These are phyloP conservation scores for Ellobium chinense DNA, from an alignment of 2,888 invertebrate species.

Conservation along the genomic window DNA sequence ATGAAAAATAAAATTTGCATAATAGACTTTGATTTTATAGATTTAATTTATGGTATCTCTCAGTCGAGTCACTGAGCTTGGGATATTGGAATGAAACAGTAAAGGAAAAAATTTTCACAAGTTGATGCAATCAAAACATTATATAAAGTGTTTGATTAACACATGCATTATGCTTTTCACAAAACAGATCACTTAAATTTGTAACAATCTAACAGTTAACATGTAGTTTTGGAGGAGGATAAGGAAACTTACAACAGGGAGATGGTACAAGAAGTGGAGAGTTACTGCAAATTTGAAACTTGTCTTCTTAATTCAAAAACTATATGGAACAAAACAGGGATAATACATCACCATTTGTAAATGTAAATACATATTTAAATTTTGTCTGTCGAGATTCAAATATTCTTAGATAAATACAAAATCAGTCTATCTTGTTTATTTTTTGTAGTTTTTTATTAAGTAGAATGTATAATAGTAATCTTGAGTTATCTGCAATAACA, in stretches of 20 bases:
- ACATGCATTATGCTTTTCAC: constrained; percentile 12
- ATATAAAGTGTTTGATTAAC: not conserved
- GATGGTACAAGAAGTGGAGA: too few relatives aligned
- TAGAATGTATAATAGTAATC: too few relatives aligned
- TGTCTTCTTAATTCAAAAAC: too few relatives aligned
- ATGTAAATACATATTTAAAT: too few relatives aligned
- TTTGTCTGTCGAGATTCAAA: too few relatives aligned
- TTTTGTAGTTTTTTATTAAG: too few relatives aligned
- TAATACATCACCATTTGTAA: too few relatives aligned
- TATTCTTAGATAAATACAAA: too few relatives aligned
- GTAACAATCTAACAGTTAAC: not conserved
- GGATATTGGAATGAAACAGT: constrained; percentile 41
- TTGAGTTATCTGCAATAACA: too few relatives aligned
- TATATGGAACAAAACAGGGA: too few relatives aligned
- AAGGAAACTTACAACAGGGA: not conserved
- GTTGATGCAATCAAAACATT: not conserved
- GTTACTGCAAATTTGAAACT: too few relatives aligned
- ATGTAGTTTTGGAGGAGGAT: not conserved
- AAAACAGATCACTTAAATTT: not conserved
- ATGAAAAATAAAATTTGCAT: constrained; percentile 45
- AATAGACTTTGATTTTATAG: constrained; percentile 46
- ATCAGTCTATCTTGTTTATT: too few relatives aligned
- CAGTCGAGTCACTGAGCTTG: constrained; percentile 14
- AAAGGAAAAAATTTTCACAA: not conserved
- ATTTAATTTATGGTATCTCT: constrained; percentile 19